Evolutionary conservation across 2,113 vertebrate species (phyloP).

Genomic region (Anarhynchus alexandrinus): DNA sequence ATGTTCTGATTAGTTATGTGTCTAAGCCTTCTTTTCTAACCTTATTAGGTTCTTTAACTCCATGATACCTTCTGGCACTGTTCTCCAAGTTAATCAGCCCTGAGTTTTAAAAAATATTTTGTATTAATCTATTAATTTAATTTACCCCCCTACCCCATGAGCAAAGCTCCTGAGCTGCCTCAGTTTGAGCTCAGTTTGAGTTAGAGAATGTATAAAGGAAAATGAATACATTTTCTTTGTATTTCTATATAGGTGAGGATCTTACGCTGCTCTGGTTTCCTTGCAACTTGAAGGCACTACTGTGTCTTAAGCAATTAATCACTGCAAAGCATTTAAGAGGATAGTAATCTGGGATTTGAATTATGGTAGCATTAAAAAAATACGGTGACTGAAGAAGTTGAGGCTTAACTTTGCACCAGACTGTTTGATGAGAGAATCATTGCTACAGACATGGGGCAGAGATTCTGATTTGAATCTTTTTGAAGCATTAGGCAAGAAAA

Average conservation of each 20-base stretch:
- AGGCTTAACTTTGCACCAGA: neutral
- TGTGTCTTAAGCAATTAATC: neutral
- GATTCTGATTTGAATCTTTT: neutral
- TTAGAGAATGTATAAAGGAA: neutral
- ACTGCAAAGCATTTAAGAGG: constrained; percentile 21
- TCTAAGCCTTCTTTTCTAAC: constrained; percentile 44
- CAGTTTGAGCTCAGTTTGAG: neutral
- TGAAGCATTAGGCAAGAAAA: neutral
- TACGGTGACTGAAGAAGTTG: neutral
- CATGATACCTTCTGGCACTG: constrained; percentile 27
- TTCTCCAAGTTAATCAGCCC: constrained; percentile 8
- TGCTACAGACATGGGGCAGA: neutral
- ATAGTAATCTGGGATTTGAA: constrained; percentile 23
- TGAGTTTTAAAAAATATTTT: constrained; percentile 13
- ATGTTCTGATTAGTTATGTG: constrained; percentile 15
- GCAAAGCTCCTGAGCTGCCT: neutral
- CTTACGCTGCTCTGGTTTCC: neutral
- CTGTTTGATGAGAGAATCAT: neutral
- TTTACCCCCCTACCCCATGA: neutral
- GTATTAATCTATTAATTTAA: constrained; percentile 34
- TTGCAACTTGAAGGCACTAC: neutral
- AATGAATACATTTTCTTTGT: neutral
- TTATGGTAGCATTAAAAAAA: neutral
- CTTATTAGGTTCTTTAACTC: constrained; percentile 39
- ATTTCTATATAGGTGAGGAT: neutral